phyloP scores from a whole-genome alignment of 2,888 invertebrate genomes.

The Pelosia muscerda region DNA sequence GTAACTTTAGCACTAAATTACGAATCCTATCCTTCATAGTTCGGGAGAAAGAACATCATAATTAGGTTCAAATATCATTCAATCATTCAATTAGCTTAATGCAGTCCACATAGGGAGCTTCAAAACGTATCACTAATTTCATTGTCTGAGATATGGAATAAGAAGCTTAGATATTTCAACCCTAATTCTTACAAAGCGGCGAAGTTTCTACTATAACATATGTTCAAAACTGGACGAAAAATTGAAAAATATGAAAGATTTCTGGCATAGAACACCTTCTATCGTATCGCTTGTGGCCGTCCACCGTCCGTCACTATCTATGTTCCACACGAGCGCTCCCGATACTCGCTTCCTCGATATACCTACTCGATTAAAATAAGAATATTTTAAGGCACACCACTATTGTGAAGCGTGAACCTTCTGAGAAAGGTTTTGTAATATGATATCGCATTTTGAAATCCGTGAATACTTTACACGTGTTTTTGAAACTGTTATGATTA shows the following conservation, averaged over 20 bases:
- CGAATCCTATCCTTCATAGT: too few species aligned
- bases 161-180: not conserved
- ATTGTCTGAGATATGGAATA: constrained; percentile 19
- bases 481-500: constrained; percentile 37
- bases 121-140: too few species aligned
- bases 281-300: constrained; percentile 65
- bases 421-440: constrained; percentile 63
- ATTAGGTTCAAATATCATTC: too few species aligned
- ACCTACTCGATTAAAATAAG: constrained; percentile 83
- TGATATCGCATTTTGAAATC: constrained; percentile 57
- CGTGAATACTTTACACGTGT: constrained; percentile 52
- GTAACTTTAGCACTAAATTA: too few species aligned
- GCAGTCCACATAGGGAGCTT: too few species aligned
- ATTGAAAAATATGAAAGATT: constrained; percentile 80
- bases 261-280: constrained; percentile 60
- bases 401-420: constrained; percentile 68
- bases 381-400: constrained; percentile 77
- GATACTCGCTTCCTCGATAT: constrained; percentile 76
- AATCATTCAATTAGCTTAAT: too few species aligned
- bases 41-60: too few species aligned
- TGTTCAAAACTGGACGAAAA: constrained; percentile 61
- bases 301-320: constrained; percentile 83
- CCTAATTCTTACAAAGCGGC: constrained; percentile 16
- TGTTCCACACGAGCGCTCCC: constrained; percentile 81
- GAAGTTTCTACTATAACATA: constrained; percentile 33